These are phyloP conservation scores for Drosophila mimetica DNA, from an alignment of 2,888 invertebrate species.

Conservation along the genomic window DNA sequence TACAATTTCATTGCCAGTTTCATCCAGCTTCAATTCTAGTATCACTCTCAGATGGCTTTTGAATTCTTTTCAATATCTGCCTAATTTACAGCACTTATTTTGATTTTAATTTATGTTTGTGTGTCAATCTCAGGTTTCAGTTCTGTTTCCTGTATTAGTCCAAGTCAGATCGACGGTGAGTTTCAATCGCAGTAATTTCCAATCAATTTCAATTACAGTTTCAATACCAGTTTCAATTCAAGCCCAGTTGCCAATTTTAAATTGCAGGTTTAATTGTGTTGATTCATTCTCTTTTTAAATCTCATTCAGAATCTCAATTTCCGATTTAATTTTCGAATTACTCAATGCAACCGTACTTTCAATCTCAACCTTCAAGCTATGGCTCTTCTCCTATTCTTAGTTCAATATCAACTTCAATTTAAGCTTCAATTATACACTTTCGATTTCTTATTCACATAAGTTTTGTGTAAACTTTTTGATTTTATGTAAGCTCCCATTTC, in stretches of 20 bases:
- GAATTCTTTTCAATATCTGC: background rate
- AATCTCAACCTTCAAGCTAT: background rate
- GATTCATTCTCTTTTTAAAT: conserved; percentile 15
- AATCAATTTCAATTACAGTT: conserved; percentile 6
- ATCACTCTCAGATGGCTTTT: conserved; percentile 13
- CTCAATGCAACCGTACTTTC: conserved; percentile 5
- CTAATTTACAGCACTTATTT: background rate
- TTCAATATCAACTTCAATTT: background rate
- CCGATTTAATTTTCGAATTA: conserved; percentile 26
- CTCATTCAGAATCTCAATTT: conserved; percentile 38
- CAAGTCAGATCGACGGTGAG: background rate
- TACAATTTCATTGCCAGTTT: background rate
- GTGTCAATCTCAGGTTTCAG: conserved; percentile 6
- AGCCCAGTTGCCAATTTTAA: conserved; percentile 1
- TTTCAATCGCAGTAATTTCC: background rate
- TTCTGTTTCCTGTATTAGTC: background rate
- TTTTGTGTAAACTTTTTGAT: too few species aligned
- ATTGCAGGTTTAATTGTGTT: background rate
- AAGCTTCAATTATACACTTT: background rate
- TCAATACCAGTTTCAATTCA: conserved; percentile 16
- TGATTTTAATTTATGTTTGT: background rate
- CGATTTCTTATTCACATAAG: background rate
- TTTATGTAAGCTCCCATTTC: too few species aligned
- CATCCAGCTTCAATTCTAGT: conserved; percentile 9
- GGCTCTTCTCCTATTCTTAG: background rate